Conservation (phyloP, 2,113 vertebrate genomes). For the Tricholaema leucomelas region DNA sequence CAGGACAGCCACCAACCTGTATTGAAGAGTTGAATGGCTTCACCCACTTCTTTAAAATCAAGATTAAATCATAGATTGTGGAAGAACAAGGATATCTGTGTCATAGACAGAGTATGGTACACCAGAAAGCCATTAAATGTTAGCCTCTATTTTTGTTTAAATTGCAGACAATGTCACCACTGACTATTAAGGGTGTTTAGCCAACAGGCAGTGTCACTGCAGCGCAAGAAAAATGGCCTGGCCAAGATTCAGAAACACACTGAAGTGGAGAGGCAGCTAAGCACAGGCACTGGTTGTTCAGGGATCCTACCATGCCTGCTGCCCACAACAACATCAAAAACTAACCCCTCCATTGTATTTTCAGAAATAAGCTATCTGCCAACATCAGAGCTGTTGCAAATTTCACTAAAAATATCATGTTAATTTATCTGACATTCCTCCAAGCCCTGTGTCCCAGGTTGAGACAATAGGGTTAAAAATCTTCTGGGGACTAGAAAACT, state of each 20-base stretch:
- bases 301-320: neutral
- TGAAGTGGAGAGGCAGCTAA: neutral
- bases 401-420: neutral
- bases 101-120: neutral
- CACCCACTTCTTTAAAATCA: neutral
- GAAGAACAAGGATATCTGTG: neutral
- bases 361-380: neutral
- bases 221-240: neutral
- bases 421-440: neutral
- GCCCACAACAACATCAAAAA: slow-evolving; percentile 20
- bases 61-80: neutral
- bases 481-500: too few relatives aligned
- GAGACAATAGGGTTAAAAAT: too few relatives aligned
- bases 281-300: neutral
- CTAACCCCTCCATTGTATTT: neutral
- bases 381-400: neutral
- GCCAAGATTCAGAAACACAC: neutral
- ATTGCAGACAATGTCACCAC: neutral
- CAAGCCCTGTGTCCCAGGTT: neutral
- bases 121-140: neutral
- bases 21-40: neutral
- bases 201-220: neutral
- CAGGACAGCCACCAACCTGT: too few relatives aligned
- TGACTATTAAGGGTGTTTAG: neutral
- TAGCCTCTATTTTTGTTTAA: neutral